Percentiles rank a stretch among this genome's conserved stretches.
Evolutionary conservation across 2,797 vertebrate genomes (phyloP).

Genomic region (Fistularia tabacaria): DNA sequence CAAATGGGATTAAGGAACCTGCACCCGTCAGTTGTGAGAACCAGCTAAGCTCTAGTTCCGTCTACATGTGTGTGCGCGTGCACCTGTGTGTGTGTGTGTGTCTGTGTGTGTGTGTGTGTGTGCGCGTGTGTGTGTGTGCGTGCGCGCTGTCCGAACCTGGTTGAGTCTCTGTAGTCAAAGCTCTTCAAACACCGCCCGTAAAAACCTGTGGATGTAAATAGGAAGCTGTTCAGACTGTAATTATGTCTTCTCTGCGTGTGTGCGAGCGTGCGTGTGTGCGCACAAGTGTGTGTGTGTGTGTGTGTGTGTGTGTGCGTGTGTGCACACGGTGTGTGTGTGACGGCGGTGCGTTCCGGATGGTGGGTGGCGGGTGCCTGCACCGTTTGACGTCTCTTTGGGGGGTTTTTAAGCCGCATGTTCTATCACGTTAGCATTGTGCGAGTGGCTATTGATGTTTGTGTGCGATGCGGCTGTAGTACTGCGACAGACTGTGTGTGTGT

Average conservation of each 20-base stretch:
- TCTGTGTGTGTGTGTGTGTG: too few relatives aligned
- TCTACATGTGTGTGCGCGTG: too few relatives aligned
- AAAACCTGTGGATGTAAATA: too few relatives aligned
- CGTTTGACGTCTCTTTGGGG: constrained; percentile 32
- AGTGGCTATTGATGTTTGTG: constrained; percentile 37
- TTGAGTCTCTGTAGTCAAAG: too few relatives aligned
- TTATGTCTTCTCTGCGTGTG: not conserved
- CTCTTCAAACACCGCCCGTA: too few relatives aligned
- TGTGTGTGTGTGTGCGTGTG: constrained; percentile 29
- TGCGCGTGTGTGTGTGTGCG: too few relatives aligned
- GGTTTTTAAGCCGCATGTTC: constrained; percentile 48
- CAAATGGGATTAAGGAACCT: too few relatives aligned
- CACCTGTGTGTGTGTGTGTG: too few relatives aligned
- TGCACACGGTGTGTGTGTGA: constrained; percentile 20
- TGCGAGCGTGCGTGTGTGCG: constrained; percentile 10
- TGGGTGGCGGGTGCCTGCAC: constrained; percentile 26
- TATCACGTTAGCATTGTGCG: constrained; percentile 48
- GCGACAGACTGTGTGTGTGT: constrained; percentile 34
- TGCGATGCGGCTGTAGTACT: constrained; percentile 9
- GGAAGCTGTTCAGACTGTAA: not conserved
- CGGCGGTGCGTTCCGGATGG: constrained; percentile 1
- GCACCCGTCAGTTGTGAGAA: too few relatives aligned
- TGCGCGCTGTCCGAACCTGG: too few relatives aligned
- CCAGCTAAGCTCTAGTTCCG: too few relatives aligned
- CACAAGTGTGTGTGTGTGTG: constrained; percentile 13